Conservation (phyloP, 2,797 vertebrate species). For the Syndactyla subalaris region DNA sequence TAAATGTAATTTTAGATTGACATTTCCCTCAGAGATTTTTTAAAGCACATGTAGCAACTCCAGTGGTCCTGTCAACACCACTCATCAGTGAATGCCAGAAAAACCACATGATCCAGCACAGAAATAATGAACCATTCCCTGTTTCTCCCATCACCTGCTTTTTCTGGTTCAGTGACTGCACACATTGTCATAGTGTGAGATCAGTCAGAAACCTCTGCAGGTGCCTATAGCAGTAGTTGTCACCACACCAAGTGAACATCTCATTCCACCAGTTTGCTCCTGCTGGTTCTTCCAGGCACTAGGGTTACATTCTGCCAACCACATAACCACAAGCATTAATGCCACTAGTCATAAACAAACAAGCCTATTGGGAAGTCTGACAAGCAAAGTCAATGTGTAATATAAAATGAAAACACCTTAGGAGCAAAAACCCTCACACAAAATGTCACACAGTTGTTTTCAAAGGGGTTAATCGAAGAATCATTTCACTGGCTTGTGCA, state of each 20-base stretch:
- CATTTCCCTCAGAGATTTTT: background rate
- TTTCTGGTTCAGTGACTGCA: background rate
- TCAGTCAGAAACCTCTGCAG: background rate
- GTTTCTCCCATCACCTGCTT: background rate
- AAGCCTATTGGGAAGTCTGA: background rate
- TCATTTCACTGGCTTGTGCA: background rate
- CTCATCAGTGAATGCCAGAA: background rate
- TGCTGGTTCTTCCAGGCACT: background rate
- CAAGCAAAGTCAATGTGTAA: background rate
- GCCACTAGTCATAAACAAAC: background rate
- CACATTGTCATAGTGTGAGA: background rate
- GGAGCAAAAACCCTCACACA: background rate
- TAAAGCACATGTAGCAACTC: background rate
- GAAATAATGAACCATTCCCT: background rate
- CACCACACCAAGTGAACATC: background rate
- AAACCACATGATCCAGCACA: background rate
- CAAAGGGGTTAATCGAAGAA: background rate
- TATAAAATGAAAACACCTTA: background rate
- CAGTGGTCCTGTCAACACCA: background rate
- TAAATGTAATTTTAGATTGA: background rate
- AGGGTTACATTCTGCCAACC: background rate
- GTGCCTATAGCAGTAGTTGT: background rate
- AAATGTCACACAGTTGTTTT: background rate
- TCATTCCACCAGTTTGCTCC: background rate
- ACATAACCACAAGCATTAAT: background rate